Percentiles rank a stretch among this genome's conserved stretches.
phyloP scores from a whole-genome alignment of 2,888 invertebrate genomes.

The Sesamia inferens region DNA sequence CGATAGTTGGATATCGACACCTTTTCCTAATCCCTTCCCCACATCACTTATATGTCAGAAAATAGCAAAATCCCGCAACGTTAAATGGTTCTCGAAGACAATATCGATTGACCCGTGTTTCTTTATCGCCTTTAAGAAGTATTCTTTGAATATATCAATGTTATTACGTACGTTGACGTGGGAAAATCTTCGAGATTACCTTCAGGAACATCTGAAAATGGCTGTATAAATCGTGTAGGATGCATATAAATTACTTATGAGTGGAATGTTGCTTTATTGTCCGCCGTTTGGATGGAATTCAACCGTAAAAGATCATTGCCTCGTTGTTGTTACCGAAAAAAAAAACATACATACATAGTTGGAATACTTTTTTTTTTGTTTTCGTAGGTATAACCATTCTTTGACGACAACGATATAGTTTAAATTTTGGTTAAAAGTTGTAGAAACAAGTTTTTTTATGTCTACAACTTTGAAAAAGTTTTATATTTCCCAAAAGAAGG shows the following conservation, averaged over 20 bases:
- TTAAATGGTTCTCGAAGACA: constrained; percentile 65
- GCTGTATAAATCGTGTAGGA: constrained; percentile 13
- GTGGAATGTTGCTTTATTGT: constrained; percentile 21
- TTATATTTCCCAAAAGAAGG: no score
- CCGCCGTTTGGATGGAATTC: neutral
- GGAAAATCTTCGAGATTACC: constrained; percentile 38
- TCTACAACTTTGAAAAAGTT: no score
- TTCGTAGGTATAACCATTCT: no score
- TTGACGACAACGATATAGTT: no score
- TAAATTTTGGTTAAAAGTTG: neutral
- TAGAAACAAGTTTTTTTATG: no score
- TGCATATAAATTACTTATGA: constrained; percentile 6
- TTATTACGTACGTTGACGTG: constrained; percentile 48
- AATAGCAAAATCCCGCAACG: constrained; percentile 63
- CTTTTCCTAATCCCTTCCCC: neutral
- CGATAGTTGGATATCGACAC: constrained; percentile 1
- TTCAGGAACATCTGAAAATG: constrained; percentile 33
- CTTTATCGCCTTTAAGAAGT: constrained; percentile 58
- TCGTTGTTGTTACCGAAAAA: neutral
- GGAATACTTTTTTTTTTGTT: neutral
- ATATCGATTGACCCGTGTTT: constrained; percentile 61
- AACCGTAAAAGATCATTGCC: neutral
- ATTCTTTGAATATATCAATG: constrained; percentile 60
- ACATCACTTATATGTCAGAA: constrained; percentile 55
- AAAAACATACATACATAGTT: no score